Evolutionary conservation across 2,888 invertebrate species (phyloP).

Genomic region (Mythimna loreyi): DNA sequence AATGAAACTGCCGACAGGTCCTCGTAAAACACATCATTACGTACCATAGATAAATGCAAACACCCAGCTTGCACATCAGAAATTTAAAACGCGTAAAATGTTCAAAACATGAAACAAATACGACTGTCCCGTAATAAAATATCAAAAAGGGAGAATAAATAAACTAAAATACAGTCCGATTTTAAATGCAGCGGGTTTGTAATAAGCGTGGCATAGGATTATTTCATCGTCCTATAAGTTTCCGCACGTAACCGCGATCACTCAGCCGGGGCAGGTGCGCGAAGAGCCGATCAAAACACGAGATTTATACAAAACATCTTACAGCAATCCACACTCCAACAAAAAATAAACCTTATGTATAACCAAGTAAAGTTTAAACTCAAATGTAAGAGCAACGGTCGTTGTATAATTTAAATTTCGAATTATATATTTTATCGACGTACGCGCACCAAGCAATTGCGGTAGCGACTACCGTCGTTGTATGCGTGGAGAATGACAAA

Average conservation of each 20-base stretch:
- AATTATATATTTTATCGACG: constrained; percentile 71
- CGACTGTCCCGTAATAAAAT: constrained; percentile 40
- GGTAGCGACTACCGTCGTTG: constrained; percentile 74
- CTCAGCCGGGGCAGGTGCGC: constrained; percentile 81
- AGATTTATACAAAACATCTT: constrained; percentile 59
- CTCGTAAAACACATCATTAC: constrained; percentile 32
- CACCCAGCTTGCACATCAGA: constrained; percentile 26
- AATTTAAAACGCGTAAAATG: constrained; percentile 42
- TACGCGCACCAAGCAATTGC: constrained; percentile 75
- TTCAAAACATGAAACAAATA: constrained; percentile 57
- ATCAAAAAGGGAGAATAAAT: constrained; percentile 41
- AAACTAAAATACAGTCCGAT: constrained; percentile 42
- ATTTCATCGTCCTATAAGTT: constrained; percentile 71
- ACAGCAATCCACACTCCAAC: constrained; percentile 19
- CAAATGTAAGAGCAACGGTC: constrained; percentile 7
- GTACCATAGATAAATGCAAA: constrained; percentile 1
- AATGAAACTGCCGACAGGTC: constrained; percentile 10
- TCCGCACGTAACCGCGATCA: constrained; percentile 76
- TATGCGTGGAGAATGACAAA: constrained; percentile 81
- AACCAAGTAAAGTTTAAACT: constrained; percentile 28
- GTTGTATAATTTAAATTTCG: constrained; percentile 55
- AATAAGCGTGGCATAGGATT: constrained; percentile 64
- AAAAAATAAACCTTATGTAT: constrained; percentile 28
- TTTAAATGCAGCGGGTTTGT: constrained; percentile 57
- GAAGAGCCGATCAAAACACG: constrained; percentile 65